phyloP scores from a whole-genome alignment of 2,113 vertebrate species.

The Anoplopoma fimbria region DNA sequence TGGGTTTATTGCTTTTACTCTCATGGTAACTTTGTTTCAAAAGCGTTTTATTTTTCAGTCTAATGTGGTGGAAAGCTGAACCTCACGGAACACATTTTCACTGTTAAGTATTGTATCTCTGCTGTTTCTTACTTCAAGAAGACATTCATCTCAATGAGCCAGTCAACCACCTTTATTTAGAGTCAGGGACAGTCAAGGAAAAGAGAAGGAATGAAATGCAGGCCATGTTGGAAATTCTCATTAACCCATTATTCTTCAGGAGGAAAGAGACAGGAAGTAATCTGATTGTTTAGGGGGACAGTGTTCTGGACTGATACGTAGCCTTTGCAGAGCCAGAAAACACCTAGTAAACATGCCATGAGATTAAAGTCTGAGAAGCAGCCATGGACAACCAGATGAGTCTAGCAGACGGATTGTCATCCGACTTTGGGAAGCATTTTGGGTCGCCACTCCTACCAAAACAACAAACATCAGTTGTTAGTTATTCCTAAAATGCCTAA shows the following conservation, averaged over 20 bases:
- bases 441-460: not conserved
- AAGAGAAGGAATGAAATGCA: not conserved
- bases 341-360: not conserved
- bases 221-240: not conserved
- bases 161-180: not conserved
- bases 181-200: too few species aligned
- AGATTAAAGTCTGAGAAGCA: not conserved
- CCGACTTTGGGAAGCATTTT: not conserved
- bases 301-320: not conserved
- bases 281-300: not conserved
- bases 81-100: not conserved
- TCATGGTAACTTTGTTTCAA: conserved; percentile 10
- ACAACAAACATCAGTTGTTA: not conserved
- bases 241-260: not conserved
- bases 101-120: not conserved
- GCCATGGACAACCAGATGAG: not conserved
- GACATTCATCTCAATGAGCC: not conserved
- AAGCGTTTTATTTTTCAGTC: conserved; percentile 1
- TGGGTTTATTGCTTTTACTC: conserved; percentile 43
- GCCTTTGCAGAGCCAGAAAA: not conserved
- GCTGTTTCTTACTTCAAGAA: not conserved
- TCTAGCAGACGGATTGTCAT: not conserved
- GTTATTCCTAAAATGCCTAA: not conserved
- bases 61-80: not conserved
- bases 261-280: not conserved